Evolutionary conservation across 2,888 invertebrate genomes (phyloP).

Genomic region (Cybosia mesomella): DNA sequence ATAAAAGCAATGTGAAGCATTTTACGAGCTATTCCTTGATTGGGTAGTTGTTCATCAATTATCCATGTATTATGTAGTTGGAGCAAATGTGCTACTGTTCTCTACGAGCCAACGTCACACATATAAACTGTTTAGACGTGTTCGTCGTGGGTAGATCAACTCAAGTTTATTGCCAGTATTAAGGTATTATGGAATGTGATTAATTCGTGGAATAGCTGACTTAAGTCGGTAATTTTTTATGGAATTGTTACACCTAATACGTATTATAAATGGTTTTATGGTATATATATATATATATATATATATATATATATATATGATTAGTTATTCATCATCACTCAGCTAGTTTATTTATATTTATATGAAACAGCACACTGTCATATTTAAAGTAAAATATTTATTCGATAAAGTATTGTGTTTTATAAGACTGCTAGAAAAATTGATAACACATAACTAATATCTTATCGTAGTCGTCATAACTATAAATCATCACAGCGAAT

Average conservation of each 20-base stretch:
- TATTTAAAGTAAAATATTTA: not conserved
- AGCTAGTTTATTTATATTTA: too few relatives aligned
- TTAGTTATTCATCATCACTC: too few relatives aligned
- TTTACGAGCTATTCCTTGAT: constrained; percentile 5
- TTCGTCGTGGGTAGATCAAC: constrained; percentile 23
- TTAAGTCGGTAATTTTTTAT: not conserved
- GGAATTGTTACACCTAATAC: not conserved
- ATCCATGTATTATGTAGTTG: constrained; percentile 13
- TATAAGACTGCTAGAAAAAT: not conserved
- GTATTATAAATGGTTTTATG: too few relatives aligned
- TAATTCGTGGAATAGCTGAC: constrained; percentile 10
- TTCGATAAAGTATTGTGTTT: not conserved
- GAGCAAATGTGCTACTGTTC: constrained; percentile 22
- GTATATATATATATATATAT: too few relatives aligned
- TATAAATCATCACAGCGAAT: too few relatives aligned
- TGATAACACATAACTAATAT: too few relatives aligned
- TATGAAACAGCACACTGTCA: not conserved
- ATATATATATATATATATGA: too few relatives aligned
- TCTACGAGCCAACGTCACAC: constrained; percentile 19
- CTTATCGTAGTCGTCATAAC: not conserved
- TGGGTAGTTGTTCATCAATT: constrained; percentile 24
- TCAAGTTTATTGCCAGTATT: constrained; percentile 23
- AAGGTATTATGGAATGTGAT: constrained; percentile 14
- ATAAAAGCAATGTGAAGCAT: too few relatives aligned
- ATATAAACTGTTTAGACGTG: constrained; percentile 16